These are phyloP conservation scores for Sclerurus mexicanus DNA, from an alignment of 2,113 vertebrate species.

Conservation along the genomic window DNA sequence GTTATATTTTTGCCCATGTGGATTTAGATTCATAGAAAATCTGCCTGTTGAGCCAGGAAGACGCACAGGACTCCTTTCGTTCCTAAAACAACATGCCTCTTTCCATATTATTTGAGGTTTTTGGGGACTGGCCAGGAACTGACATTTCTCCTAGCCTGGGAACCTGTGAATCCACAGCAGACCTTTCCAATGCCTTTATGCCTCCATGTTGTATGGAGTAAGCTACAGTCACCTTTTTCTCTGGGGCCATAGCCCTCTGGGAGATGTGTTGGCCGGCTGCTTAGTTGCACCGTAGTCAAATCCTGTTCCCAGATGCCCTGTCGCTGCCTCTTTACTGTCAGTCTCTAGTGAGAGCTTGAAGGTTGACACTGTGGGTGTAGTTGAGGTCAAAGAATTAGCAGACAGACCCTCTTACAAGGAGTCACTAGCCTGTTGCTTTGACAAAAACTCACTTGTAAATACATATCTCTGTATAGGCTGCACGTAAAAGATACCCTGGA, in stretches of 20 bases:
- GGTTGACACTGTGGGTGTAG: background rate
- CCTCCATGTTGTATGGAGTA: background rate
- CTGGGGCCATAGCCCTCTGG: background rate
- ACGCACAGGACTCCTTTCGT: background rate
- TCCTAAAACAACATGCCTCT: background rate
- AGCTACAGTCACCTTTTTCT: background rate
- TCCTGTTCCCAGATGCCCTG: background rate
- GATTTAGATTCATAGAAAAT: background rate
- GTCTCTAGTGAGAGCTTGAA: background rate
- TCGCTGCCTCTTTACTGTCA: background rate
- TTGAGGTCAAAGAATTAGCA: background rate
- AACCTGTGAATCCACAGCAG: background rate
- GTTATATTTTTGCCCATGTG: background rate
- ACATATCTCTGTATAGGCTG: background rate
- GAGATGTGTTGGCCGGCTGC: background rate
- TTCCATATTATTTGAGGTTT: background rate
- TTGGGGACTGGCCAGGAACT: background rate
- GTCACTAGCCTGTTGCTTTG: background rate
- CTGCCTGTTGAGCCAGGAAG: background rate
- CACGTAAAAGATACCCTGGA: background rate
- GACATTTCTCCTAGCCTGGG: background rate
- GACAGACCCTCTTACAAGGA: background rate
- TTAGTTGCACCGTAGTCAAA: background rate
- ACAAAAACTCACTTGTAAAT: slow-evolving; percentile 10
- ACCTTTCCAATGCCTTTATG: background rate